These are phyloP conservation scores for Coreoperca whiteheadi DNA, from an alignment of 2,113 vertebrate species.

Conservation along the genomic window DNA sequence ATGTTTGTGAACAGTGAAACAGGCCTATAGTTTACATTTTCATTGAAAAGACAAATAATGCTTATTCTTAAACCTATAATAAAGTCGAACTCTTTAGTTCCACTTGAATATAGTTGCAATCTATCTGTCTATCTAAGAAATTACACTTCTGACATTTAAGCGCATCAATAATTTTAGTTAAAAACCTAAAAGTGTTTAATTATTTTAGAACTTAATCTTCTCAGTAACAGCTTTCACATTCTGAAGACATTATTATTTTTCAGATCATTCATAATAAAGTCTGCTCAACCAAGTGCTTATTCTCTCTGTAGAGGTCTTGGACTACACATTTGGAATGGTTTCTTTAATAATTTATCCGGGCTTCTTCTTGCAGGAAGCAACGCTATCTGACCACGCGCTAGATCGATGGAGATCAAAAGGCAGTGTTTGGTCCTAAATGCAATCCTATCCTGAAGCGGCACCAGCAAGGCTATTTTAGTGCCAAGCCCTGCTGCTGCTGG, in stretches of 20 bases:
- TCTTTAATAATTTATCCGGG: slow-evolving; percentile 80
- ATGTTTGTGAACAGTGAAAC: neutral
- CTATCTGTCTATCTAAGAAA: neutral
- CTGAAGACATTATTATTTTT: slow-evolving; percentile 12
- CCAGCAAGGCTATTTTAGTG: slow-evolving; percentile 70
- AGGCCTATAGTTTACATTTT: neutral
- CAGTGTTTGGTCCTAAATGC: slow-evolving; percentile 73
- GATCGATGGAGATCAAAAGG: slow-evolving; percentile 84
- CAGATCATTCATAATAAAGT: slow-evolving; percentile 18
- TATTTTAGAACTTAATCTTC: neutral
- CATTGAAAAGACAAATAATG: neutral
- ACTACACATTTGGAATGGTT: slow-evolving; percentile 70
- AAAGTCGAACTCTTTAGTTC: neutral
- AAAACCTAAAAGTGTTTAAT: slow-evolving; percentile 7
- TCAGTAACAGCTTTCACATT: slow-evolving; percentile 1
- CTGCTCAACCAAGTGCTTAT: slow-evolving; percentile 42
- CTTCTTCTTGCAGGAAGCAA: slow-evolving; percentile 75
- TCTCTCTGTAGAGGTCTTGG: slow-evolving; percentile 54
- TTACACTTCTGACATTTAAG: neutral
- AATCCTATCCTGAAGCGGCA: slow-evolving; percentile 64
- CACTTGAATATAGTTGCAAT: neutral
- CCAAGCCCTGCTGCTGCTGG: slow-evolving; percentile 33
- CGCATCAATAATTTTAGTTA: neutral
- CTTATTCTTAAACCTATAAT: neutral
- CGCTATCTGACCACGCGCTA: slow-evolving; percentile 59